Conservation (phyloP, 2,888 invertebrate species). For the Tanytarsus gracilentus region DNA sequence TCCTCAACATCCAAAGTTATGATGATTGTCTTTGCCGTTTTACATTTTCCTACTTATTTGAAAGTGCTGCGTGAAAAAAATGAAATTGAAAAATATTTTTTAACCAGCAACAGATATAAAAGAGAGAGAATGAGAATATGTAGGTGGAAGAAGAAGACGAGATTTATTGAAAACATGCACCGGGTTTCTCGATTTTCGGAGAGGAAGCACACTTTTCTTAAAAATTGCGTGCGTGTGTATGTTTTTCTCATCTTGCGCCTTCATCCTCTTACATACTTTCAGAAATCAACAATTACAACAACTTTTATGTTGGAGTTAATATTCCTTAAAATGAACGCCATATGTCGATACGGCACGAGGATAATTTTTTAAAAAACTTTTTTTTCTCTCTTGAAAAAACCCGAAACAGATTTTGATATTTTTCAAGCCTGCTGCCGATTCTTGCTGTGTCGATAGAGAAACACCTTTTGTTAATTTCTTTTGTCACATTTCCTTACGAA, state of each 20-base stretch:
- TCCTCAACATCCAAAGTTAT: constrained; percentile 14
- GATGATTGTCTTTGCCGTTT: background rate
- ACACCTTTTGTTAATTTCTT: constrained; percentile 8
- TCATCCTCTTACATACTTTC: background rate
- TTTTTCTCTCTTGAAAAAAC: background rate
- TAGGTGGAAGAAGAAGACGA: background rate
- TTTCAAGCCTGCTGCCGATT: background rate
- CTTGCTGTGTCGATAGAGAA: background rate
- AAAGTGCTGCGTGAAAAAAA: background rate
- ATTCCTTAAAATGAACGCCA: background rate
- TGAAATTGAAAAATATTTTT: background rate
- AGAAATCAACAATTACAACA: constrained; percentile 13
- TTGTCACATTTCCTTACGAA: background rate
- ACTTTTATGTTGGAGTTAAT: constrained; percentile 2
- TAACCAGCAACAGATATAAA: constrained; percentile 8
- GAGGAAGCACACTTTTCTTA: constrained; percentile 11
- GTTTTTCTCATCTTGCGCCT: background rate
- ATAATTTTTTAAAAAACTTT: constrained; percentile 15
- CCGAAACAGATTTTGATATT: background rate
- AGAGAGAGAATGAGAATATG: background rate
- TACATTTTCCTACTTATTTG: background rate
- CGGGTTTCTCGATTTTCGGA: background rate
- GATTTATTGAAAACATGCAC: constrained; percentile 10
- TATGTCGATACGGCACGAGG: constrained; percentile 10
- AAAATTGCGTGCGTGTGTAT: no score